phyloP scores from a whole-genome alignment of 2,113 vertebrate genomes.

The Heterocephalus glaber region DNA sequence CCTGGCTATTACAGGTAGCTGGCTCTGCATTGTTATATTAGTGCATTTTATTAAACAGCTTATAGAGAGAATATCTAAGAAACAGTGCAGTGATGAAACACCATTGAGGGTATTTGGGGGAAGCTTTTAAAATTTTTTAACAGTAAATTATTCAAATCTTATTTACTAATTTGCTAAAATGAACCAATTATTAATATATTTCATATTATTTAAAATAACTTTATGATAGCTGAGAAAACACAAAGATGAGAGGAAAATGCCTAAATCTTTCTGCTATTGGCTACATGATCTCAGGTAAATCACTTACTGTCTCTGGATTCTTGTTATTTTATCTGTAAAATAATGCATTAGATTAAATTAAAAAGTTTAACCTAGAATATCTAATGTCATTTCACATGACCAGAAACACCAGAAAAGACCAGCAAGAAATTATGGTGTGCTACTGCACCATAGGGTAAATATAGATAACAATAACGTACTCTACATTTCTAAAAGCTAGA shows the following conservation, averaged over 20 bases:
- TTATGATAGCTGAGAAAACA: not conserved
- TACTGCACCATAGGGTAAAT: too few species aligned
- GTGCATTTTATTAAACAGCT: not conserved
- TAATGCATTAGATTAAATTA: not conserved
- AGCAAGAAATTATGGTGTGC: too few species aligned
- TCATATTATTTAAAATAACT: conserved; percentile 6
- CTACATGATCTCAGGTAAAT: not conserved
- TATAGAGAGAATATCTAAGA: not conserved
- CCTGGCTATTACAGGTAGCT: not conserved
- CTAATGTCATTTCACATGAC: not conserved
- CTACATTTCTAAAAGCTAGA: not conserved
- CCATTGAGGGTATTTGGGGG: too few species aligned
- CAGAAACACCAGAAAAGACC: not conserved
- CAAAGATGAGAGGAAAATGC: not conserved
- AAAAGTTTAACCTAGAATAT: not conserved
- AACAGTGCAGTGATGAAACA: not conserved
- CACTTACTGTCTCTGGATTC: not conserved
- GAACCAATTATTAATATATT: not conserved
- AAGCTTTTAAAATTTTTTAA: not conserved
- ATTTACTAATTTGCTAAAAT: conserved; percentile 36
- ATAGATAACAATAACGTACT: not conserved
- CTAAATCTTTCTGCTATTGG: not conserved
- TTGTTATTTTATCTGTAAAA: not conserved
- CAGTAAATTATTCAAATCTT: not conserved
- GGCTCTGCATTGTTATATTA: not conserved